Base-by-base conservation (phyloP, 2,113 vertebrate genomes). In the Salvelinus namaycush region DNA sequence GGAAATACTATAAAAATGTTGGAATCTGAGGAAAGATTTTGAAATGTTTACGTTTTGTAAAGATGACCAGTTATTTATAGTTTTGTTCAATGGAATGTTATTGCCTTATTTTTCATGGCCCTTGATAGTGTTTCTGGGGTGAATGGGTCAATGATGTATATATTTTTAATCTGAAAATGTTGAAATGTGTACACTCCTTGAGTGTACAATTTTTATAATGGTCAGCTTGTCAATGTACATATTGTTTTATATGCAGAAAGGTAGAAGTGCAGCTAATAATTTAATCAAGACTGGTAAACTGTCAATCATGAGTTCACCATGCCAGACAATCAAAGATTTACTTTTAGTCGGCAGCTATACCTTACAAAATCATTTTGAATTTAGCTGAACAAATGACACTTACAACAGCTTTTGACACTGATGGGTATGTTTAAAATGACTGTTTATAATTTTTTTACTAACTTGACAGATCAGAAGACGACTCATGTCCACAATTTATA, bases 41-140 rank as follows among this genome's bases (percentile, higher is more conserved):
- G 65, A 54, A 77, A 76, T 79, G 81, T 90, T 83, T 87, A 82
- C 83, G 76, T 79, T 60, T 81, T 81, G 72, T 79, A 75, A 81
- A 80, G 69, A 70, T 70, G 7, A 80, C 81, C 39, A 9, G 2
- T 57, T 57, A 5, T 57, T 57, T 22, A 68, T 24, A 67, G n/a
- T 26, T 14, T 44, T 8, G 7, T 39, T 39, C 34, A 39, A 39
- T 16, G 11, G 49, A 51, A 51, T 54, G 16, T 54, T 54, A 18
- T 79, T 80, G 86, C 88, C 86, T 91, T 88, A 84, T 7, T 16
- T 74, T 16, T 74, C 71, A 34, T 73, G 73, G 62, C 81, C 22
- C 39, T 44, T 44, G 39, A 44, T 68, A 57, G 54, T 51, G 11
- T 13, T 16, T 54, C 69, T 71, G 24, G 16, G 18, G 49, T 20